Evolutionary conservation across 64 coral and sea anemone species (phyloP).

Genomic region (Montipora sp.): DNA sequence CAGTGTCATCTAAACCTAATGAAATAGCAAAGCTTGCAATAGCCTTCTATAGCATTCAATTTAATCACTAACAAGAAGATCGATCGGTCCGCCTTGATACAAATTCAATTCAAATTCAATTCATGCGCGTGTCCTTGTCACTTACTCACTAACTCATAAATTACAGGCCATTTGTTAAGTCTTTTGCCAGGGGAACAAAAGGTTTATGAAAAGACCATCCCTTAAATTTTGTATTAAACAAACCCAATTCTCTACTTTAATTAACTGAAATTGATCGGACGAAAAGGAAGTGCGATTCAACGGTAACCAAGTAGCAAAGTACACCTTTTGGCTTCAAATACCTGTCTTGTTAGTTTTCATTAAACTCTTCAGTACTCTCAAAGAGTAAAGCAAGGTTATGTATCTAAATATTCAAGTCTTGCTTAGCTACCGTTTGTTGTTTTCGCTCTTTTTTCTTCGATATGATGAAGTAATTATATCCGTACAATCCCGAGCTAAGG

Average conservation of each 20-base stretch:
- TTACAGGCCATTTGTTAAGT: not conserved
- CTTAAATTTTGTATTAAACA: slow-evolving; percentile 1
- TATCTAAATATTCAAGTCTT: too few relatives aligned
- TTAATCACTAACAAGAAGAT: too few relatives aligned
- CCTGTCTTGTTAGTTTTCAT: not conserved
- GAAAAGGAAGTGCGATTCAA: not conserved
- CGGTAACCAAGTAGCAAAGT: not conserved
- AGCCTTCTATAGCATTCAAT: too few relatives aligned
- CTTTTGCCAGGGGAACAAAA: not conserved
- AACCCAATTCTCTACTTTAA: not conserved
- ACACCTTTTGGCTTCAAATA: not conserved
- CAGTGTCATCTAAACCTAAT: too few relatives aligned
- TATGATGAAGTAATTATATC: too few relatives aligned
- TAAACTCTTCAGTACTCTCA: not conserved
- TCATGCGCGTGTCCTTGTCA: too few relatives aligned
- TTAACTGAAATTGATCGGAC: not conserved
- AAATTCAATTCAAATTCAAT: too few relatives aligned
- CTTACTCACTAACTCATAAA: too few relatives aligned
- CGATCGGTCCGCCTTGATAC: too few relatives aligned
- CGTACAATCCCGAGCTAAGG: too few relatives aligned
- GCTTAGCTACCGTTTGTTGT: not conserved
- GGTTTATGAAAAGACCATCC: not conserved
- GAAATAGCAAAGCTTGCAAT: too few relatives aligned
- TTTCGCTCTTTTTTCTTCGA: not conserved
- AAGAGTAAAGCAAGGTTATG: not conserved